Conservation (phyloP, 2,888 invertebrate genomes). For the Drosophila tanythrix region DNA sequence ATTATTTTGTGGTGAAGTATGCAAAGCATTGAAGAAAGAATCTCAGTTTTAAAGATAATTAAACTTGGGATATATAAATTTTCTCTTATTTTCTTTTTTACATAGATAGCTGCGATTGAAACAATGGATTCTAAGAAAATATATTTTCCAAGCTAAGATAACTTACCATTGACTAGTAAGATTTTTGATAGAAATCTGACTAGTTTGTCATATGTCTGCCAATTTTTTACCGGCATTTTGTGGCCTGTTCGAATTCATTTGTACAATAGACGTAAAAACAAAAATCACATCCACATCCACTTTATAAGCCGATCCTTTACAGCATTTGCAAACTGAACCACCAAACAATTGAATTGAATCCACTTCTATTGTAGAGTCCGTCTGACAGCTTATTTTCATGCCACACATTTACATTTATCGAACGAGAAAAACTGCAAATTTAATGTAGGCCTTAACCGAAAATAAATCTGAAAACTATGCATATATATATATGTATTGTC, state of each 20-base stretch:
- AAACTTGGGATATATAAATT: neutral
- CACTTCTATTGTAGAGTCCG: slow-evolving; percentile 9
- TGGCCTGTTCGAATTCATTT: neutral
- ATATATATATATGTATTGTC: slow-evolving; percentile 51
- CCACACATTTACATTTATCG: slow-evolving; percentile 21
- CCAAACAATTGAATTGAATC: slow-evolving; percentile 28
- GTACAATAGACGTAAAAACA: neutral
- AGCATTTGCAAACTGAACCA: neutral
- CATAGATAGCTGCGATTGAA: neutral
- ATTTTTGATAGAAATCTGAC: neutral
- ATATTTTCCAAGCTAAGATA: rapidly evolving
- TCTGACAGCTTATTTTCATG: slow-evolving; percentile 33
- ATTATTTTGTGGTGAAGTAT: neutral
- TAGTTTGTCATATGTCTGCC: neutral
- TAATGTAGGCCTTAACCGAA: slow-evolving; percentile 36
- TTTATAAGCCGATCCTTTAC: neutral
- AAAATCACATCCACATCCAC: neutral
- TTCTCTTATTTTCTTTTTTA: neutral
- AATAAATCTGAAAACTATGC: slow-evolving; percentile 40
- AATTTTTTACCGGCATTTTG: neutral
- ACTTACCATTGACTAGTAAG: too few relatives aligned
- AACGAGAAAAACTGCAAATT: slow-evolving; percentile 32
- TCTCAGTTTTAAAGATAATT: neutral
- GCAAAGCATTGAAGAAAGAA: neutral
- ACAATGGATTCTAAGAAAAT: neutral